Conservation (phyloP, 1,140 invertebrate genomes). For the Drosophila kikkawai region DNA sequence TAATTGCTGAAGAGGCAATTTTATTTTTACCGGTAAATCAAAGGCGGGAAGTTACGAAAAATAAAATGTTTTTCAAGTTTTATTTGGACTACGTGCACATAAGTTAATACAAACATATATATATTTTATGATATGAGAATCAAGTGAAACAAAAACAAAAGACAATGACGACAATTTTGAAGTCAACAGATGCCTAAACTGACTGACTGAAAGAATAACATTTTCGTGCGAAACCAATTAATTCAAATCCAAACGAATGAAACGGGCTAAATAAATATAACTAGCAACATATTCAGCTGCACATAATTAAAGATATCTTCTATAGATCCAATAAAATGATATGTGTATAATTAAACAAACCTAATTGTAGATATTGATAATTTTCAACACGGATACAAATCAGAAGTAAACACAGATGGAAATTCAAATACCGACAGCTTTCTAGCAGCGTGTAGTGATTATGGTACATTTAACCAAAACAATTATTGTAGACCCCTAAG, state of each 20-base stretch:
- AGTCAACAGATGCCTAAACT: slow-evolving; percentile 83
- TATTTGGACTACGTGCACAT: slow-evolving; percentile 49
- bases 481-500: slow-evolving; percentile 34
- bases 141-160: slow-evolving; percentile 55
- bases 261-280: slow-evolving; percentile 50
- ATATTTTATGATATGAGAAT: slow-evolving; percentile 53
- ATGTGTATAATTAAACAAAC: slow-evolving; percentile 66
- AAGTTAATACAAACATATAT: slow-evolving; percentile 28
- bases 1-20: slow-evolving; percentile 49
- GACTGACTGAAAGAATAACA: slow-evolving; percentile 65
- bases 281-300: slow-evolving; percentile 68
- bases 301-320: slow-evolving; percentile 43
- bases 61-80: slow-evolving; percentile 52
- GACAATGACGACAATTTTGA: slow-evolving; percentile 78
- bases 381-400: slow-evolving; percentile 42
- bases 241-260: slow-evolving; percentile 32
- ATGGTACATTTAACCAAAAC: slow-evolving; percentile 69
- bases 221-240: slow-evolving; percentile 47
- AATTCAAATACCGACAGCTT: slow-evolving; percentile 68
- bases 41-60: slow-evolving; percentile 28
- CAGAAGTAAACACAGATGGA: slow-evolving; percentile 58
- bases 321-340: slow-evolving; percentile 34
- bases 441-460: slow-evolving; percentile 78
- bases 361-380: slow-evolving; percentile 70
- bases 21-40: slow-evolving; percentile 45